phyloP scores from a whole-genome alignment of 30 jellyfish, hydroid and myxozoan genomes.

The Aurelia aurita region DNA sequence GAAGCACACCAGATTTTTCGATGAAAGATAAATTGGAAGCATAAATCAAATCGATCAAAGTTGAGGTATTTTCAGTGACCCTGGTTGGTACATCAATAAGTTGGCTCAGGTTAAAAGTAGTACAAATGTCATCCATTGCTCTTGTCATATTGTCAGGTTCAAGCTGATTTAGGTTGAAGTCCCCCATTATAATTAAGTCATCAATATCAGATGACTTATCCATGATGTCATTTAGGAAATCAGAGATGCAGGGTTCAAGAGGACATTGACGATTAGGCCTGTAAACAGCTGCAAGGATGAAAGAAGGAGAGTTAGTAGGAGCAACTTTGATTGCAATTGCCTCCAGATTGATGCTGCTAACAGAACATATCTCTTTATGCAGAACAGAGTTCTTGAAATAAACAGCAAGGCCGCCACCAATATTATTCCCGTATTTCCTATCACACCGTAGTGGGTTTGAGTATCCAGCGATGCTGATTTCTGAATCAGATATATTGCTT shows the following conservation, averaged over 20 bases:
- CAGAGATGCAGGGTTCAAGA: slow-evolving; percentile 11
- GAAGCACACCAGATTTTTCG: too few relatives aligned
- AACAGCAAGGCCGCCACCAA: too few relatives aligned
- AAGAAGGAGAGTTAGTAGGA: not conserved
- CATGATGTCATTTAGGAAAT: not conserved
- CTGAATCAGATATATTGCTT: too few relatives aligned
- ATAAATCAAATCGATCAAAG: too few relatives aligned
- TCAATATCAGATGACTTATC: slow-evolving; percentile 12
- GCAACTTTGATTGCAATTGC: slow-evolving; percentile 8
- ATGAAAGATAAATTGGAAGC: too few relatives aligned
- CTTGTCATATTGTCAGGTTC: not conserved
- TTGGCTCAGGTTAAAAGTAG: not conserved
- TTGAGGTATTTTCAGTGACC: too few relatives aligned
- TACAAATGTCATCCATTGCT: slow-evolving; percentile 29
- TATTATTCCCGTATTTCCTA: too few relatives aligned
- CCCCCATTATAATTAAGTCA: slow-evolving; percentile 15
- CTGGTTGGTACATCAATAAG: too few relatives aligned
- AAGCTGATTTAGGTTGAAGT: slow-evolving; percentile 6
- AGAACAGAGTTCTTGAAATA: too few relatives aligned
- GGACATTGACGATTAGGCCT: not conserved
- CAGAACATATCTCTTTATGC: not conserved
- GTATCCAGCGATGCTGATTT: too few relatives aligned
- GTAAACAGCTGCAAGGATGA: slow-evolving; percentile 5
- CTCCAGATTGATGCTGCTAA: not conserved
- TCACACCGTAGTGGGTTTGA: too few relatives aligned